phyloP scores from a whole-genome alignment of 2,888 invertebrate species.

The Phanerotoma sp. region DNA sequence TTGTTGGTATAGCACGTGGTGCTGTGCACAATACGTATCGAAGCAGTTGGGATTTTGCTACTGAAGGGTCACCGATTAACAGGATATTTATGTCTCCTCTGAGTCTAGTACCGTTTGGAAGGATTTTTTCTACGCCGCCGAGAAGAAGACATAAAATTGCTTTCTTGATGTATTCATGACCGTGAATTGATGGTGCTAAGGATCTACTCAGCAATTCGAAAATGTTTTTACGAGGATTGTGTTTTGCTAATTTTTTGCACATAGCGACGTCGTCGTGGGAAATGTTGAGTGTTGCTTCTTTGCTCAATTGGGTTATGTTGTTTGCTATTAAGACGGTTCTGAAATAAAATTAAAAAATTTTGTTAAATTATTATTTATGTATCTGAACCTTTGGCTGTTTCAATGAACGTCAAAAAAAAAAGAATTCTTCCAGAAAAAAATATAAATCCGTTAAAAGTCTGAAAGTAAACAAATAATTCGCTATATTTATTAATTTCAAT shows the following conservation, averaged over 20 bases:
- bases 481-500: too few relatives aligned
- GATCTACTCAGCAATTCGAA: conserved; percentile 90
- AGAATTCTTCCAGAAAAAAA: too few relatives aligned
- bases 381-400: too few relatives aligned
- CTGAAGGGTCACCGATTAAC: conserved; percentile 97
- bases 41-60: conserved; percentile 95
- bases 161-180: conserved; percentile 94
- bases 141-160: conserved; percentile 92
- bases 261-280: conserved; percentile 84
- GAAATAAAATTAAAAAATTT: conserved; percentile 32
- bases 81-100: conserved; percentile 90
- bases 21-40: conserved; percentile 94
- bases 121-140: conserved; percentile 92
- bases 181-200: conserved; percentile 96
- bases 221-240: conserved; percentile 70
- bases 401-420: too few relatives aligned
- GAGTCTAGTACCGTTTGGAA: conserved; percentile 88
- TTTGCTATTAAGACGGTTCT: conserved; percentile 94
- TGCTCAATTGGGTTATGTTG: conserved; percentile 85
- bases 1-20: conserved; percentile 94
- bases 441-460: too few relatives aligned
- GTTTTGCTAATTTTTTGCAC: conserved; percentile 78
- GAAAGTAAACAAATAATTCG: too few relatives aligned
- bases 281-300: conserved; percentile 77
- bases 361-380: neutral